Evolutionary conservation across 2,888 invertebrate genomes (phyloP).

Genomic region (Pyrochroa serraticornis): DNA sequence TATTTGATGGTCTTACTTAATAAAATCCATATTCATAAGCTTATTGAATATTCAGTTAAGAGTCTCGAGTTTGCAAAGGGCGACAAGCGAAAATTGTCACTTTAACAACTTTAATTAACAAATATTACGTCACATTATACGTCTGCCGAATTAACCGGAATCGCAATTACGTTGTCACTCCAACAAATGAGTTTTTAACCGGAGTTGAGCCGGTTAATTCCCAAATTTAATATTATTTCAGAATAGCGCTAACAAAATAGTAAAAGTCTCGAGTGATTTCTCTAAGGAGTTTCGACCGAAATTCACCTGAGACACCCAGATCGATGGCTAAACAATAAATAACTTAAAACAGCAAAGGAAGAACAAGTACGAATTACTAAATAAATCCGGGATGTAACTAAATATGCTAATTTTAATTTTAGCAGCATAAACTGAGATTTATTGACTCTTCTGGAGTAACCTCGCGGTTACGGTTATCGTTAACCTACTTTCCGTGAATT

Average conservation of each 20-base stretch:
- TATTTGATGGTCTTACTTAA: slow-evolving; percentile 25
- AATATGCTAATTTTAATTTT: too few species aligned
- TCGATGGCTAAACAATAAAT: background rate
- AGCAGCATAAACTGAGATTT: too few species aligned
- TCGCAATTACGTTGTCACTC: slow-evolving; percentile 4
- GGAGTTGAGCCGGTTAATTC: slow-evolving; percentile 1
- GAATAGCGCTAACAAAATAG: background rate
- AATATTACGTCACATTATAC: slow-evolving; percentile 16
- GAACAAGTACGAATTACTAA: background rate
- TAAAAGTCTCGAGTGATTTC: slow-evolving; percentile 12
- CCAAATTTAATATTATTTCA: slow-evolving; percentile 11
- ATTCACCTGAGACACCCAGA: background rate
- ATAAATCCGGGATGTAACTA: too few species aligned
- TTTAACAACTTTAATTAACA: slow-evolving; percentile 26
- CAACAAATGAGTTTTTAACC: slow-evolving; percentile 4
- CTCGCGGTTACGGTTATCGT: too few species aligned
- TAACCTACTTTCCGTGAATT: too few species aligned
- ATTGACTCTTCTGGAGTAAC: too few species aligned
- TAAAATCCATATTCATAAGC: slow-evolving; percentile 39
- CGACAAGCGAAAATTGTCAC: slow-evolving; percentile 22
- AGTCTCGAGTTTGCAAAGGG: slow-evolving; percentile 35
- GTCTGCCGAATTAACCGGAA: background rate
- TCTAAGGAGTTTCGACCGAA: slow-evolving; percentile 1
- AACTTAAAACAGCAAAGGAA: background rate
- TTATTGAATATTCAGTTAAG: slow-evolving; percentile 39